phyloP scores from a whole-genome alignment of 2,113 vertebrate genomes.

The Danionella cerebrum region DNA sequence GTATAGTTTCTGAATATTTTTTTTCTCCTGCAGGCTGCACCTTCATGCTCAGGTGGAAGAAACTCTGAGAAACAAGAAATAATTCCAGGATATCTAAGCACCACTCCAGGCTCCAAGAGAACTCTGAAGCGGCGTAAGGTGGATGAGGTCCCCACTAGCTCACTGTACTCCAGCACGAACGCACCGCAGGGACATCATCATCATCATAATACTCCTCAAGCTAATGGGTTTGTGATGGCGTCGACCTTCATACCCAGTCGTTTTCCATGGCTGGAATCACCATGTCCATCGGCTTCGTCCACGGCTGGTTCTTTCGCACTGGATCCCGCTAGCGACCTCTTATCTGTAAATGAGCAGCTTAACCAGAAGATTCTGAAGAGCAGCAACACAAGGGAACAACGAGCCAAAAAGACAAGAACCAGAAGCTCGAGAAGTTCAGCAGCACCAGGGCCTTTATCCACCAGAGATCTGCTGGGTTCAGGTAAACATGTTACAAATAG shows the following conservation, averaged over 20 bases:
- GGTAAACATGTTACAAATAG: no score
- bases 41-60: background rate
- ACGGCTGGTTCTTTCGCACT: conserved; percentile 9
- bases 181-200: no score
- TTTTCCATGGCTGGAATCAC: conserved; percentile 11
- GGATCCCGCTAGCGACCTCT: background rate
- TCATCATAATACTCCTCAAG: background rate
- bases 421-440: conserved; percentile 13
- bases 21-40: conserved; percentile 5
- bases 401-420: background rate
- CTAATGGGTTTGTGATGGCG: conserved; percentile 39
- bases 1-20: background rate
- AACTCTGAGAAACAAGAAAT: background rate
- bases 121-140: conserved; percentile 30
- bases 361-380: background rate
- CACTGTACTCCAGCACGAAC: background rate
- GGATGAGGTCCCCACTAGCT: conserved; percentile 4
- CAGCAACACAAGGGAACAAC: conserved; percentile 10
- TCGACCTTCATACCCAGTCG: conserved; percentile 29
- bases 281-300: conserved; percentile 1
- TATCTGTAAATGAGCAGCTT: background rate
- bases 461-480: background rate
- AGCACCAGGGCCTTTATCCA: background rate
- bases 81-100: conserved; percentile 14
- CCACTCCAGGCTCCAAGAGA: conserved; percentile 23